phyloP scores from a whole-genome alignment of 2,888 invertebrate species.

The Rhagium mordax region DNA sequence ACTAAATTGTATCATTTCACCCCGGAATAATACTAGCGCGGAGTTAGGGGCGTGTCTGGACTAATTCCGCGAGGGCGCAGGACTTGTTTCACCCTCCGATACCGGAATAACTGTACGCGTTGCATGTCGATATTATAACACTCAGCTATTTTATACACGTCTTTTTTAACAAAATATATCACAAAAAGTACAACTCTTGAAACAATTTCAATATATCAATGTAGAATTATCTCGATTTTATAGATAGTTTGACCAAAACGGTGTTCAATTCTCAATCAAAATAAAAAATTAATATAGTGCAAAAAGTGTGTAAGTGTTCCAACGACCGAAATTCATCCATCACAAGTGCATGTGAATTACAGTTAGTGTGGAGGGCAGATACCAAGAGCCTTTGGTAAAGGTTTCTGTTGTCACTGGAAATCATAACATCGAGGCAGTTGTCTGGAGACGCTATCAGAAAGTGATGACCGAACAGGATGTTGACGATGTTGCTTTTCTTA shows the following conservation, averaged over 20 bases:
- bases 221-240: constrained; percentile 27
- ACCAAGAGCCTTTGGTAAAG: constrained; percentile 69
- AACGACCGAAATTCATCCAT: constrained; percentile 33
- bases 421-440: constrained; percentile 70
- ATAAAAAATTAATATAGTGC: constrained; percentile 41
- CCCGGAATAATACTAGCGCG: constrained; percentile 21
- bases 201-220: constrained; percentile 53
- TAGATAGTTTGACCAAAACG: constrained; percentile 52
- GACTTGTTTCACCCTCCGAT: constrained; percentile 50
- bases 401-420: constrained; percentile 70
- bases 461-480: constrained; percentile 93
- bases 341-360: constrained; percentile 43
- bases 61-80: constrained; percentile 51
- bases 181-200: constrained; percentile 57
- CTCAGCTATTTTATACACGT: constrained; percentile 47
- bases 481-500: constrained; percentile 93
- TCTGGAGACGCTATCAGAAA: constrained; percentile 70
- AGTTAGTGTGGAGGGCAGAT: constrained; percentile 67
- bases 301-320: constrained; percentile 37
- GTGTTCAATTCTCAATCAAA: constrained; percentile 52
- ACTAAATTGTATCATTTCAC: constrained; percentile 30
- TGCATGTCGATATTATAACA: constrained; percentile 50
- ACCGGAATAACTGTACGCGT: constrained; percentile 53
- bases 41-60: constrained; percentile 51
- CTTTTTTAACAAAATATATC: constrained; percentile 54